Base-by-base conservation (phyloP, 2,888 invertebrate genomes). In the Ligdia adustata region DNA sequence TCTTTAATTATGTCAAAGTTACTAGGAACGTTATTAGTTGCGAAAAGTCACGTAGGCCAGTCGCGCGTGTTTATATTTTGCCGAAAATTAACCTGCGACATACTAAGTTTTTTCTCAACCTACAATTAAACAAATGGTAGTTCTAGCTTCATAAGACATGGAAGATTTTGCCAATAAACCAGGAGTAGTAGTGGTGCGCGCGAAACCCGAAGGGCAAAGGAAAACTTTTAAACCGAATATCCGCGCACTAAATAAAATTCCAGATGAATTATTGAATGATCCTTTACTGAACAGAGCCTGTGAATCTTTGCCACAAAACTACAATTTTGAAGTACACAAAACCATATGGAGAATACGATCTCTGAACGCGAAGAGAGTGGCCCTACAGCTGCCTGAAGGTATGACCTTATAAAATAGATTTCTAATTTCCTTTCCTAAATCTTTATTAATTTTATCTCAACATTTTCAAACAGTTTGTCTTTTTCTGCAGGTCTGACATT, bases 261-360 rank as follows among this genome's bases (percentile, higher is more conserved):
- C 97, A 0, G 93, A 94, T 55, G 94, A 94, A 62, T 91, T 98
- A 34, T 78, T 95, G 12, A 93, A 96, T 63, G 93, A 97, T 83
- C 92, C 93, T 9, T 71, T 93, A 56, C 76, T 98, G 14, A 94
- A 95, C 69, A 89, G 92, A 70, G 95, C 95, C 0, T 93, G 95
- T 49, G 91, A 93, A 66, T 89, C 91, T 24, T 90, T 99, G 38
- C 99, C 99, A 1, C 82, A 92, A 18, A 99, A 99, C 88, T 99
- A 99, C 75, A 99, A 98, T 79, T 99, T 99, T 81, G 99, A 99
- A 92, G 93, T 99, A 59, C 96, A 96, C 50, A 99, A 99, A 82
- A 99, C 99, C 0, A 95, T 99, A 79, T 99, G 99, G 99, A 94
- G 98, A 73, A 97, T 99, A 68, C 91, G 94, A 60, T 95, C 96